A percentile compares a stretch with the other conserved stretches of the same genome.
Conservation (phyloP, 2,797 vertebrate species). For the Sebastes steindachneri region DNA sequence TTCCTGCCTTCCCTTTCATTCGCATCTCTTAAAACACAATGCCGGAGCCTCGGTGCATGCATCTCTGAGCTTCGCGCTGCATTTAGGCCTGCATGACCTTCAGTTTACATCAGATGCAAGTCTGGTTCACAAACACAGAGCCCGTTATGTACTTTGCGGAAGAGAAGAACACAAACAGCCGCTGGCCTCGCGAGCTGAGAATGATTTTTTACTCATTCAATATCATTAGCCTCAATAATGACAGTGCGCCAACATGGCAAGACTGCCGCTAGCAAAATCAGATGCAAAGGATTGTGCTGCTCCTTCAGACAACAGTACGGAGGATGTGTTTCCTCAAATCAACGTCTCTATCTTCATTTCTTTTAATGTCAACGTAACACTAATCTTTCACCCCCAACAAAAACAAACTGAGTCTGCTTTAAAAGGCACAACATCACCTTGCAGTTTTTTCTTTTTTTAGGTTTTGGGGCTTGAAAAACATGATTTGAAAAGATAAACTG, state of each 20-base stretch:
- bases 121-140: conserved; percentile 34
- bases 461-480: neutral
- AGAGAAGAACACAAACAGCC: conserved; percentile 63
- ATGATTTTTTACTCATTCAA: conserved; percentile 73
- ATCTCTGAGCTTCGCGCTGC: conserved; percentile 19
- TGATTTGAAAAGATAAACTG: neutral
- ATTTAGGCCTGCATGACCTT: conserved; percentile 54
- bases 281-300: conserved; percentile 45
- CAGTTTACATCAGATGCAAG: conserved; percentile 50
- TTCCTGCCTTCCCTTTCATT: conserved; percentile 30
- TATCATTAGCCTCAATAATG: conserved; percentile 77
- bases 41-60: conserved; percentile 9
- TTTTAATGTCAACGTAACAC: neutral
- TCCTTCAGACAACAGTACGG: conserved; percentile 20
- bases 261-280: conserved; percentile 54
- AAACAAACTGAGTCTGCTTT: neutral
- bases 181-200: conserved; percentile 53
- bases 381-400: neutral
- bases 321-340: conserved; percentile 26
- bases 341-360: conserved; percentile 1
- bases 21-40: conserved; percentile 28
- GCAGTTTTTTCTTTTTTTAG: neutral
- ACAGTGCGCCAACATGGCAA: conserved; percentile 56
- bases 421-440: neutral
- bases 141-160: conserved; percentile 28